phyloP scores from a whole-genome alignment of 1,140 invertebrate genomes.

The Trachelipus rathkii region DNA sequence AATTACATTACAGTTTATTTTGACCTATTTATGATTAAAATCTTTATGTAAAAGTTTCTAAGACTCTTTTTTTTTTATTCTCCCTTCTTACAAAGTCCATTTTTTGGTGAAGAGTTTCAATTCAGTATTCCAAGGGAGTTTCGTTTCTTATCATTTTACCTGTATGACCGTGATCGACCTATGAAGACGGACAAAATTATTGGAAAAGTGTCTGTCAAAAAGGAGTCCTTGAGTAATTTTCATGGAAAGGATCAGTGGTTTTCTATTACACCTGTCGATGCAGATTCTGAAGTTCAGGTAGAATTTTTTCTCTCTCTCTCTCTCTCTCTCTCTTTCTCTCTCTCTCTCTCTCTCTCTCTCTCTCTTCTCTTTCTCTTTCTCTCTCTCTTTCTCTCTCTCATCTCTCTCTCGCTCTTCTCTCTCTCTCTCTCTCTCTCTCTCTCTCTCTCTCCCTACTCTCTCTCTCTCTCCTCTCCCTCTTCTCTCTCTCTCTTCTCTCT shows the following conservation, averaged over 20 bases:
- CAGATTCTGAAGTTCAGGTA: conserved; percentile 81
- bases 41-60: neutral
- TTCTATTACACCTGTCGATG: conserved; percentile 72
- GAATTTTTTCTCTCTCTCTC: no score
- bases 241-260: conserved; percentile 91
- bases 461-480: no score
- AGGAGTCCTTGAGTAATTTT: conserved; percentile 76
- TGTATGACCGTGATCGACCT: conserved; percentile 69
- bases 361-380: no score
- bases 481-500: no score
- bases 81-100: conserved; percentile 62
- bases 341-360: no score
- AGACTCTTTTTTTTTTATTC: conserved; percentile 6
- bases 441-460: no score
- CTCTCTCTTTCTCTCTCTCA: no score
- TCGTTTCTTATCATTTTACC: conserved; percentile 78
- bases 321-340: no score
- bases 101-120: conserved; percentile 88
- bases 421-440: no score
- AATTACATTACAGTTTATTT: neutral
- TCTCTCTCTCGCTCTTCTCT: no score
- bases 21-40: neutral
- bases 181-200: conserved; percentile 75
- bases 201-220: conserved; percentile 82
- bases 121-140: conserved; percentile 85